Percentiles rank a stretch among this genome's conserved stretches.
Conservation (phyloP, 2,113 vertebrate species). For the Saccopteryx leptura region DNA sequence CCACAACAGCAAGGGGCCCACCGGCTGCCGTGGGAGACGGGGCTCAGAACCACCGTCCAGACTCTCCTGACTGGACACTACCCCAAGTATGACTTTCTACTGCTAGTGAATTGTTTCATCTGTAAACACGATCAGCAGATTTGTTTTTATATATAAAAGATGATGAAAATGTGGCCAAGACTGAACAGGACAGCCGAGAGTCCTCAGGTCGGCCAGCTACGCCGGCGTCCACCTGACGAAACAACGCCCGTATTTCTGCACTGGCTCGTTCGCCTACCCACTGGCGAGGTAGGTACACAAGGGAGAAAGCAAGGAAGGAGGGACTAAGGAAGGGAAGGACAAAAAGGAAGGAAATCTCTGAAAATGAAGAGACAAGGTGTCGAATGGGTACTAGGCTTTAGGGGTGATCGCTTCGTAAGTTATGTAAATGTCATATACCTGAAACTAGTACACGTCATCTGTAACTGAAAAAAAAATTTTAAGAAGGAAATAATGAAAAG, state of each 20-base stretch:
- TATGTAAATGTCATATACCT: too few relatives aligned
- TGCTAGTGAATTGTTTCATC: neutral
- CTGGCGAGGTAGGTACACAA: neutral
- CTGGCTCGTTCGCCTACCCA: neutral
- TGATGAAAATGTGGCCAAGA: neutral
- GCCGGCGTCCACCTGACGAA: rapidly evolving
- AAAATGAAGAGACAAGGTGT: too few relatives aligned
- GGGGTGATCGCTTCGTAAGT: too few relatives aligned
- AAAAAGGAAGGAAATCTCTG: too few relatives aligned
- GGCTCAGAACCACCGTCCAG: neutral
- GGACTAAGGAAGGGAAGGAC: too few relatives aligned
- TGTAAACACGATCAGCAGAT: neutral
- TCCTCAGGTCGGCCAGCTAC: neutral
- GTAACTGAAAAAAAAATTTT: too few relatives aligned
- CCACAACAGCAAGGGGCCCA: neutral
- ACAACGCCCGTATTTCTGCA: rapidly evolving
- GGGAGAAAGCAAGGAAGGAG: neutral
- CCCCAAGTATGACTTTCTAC: neutral
- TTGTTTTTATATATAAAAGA: neutral
- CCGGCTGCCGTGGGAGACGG: neutral
- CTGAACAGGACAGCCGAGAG: neutral
- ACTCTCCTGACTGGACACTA: neutral
- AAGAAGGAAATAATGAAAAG: too few relatives aligned
- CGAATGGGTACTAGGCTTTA: too few relatives aligned
- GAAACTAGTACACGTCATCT: too few relatives aligned